Percentiles rank a stretch among this genome's conserved stretches.
phyloP scores from a whole-genome alignment of 2,888 invertebrate genomes.

The Catocala sponsa region DNA sequence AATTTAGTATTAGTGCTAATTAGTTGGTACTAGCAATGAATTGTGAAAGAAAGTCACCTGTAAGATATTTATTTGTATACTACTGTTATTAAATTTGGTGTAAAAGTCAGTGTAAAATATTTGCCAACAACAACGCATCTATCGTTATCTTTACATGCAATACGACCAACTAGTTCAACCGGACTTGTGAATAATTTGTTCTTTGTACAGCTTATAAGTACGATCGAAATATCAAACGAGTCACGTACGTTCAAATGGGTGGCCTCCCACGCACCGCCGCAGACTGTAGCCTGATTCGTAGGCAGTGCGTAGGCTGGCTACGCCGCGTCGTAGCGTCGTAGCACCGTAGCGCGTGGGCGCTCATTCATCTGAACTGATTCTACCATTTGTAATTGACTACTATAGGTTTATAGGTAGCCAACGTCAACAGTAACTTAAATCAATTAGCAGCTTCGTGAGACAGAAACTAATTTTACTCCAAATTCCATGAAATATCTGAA shows the following conservation, averaged over 20 bases:
- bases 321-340: constrained; percentile 57
- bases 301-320: constrained; percentile 57
- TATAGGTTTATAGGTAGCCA: too few species aligned
- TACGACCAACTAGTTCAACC: constrained; percentile 22
- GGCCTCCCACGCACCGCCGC: constrained; percentile 41
- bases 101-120: too few species aligned
- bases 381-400: constrained; percentile 20
- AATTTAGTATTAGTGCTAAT: too few species aligned
- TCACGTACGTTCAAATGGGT: constrained; percentile 53
- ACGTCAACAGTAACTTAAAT: too few species aligned
- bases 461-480: too few species aligned
- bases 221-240: constrained; percentile 52
- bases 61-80: too few species aligned
- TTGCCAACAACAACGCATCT: too few species aligned
- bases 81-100: too few species aligned
- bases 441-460: too few species aligned
- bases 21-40: too few species aligned
- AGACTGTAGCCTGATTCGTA: constrained; percentile 36
- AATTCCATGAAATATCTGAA: too few species aligned
- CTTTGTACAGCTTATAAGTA: constrained; percentile 41
- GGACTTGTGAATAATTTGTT: constrained; percentile 47
- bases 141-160: constrained; percentile 3
- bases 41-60: too few species aligned
- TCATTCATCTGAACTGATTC: constrained; percentile 57
- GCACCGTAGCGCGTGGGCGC: constrained; percentile 60